Conservation (phyloP, 1,140 invertebrate species). For the Yoshiicerus persimilis region DNA sequence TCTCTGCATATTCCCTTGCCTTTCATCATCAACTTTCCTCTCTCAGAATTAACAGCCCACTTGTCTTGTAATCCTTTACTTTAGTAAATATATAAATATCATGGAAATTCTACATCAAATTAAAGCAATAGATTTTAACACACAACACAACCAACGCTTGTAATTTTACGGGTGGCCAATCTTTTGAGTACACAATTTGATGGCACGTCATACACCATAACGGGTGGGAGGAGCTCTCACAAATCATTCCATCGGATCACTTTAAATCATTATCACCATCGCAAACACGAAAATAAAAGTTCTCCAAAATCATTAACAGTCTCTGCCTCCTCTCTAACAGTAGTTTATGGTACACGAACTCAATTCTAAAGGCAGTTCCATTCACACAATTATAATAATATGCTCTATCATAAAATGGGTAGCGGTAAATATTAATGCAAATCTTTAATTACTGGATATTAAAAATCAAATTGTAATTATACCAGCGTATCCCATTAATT, state of each 20-base stretch:
- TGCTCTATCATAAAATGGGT: too few relatives aligned
- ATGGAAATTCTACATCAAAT: not conserved
- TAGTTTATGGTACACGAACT: too few relatives aligned
- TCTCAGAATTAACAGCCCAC: not conserved
- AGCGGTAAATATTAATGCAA: too few relatives aligned
- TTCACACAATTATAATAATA: too few relatives aligned
- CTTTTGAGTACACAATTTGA: conserved; percentile 6
- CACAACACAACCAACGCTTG: too few relatives aligned
- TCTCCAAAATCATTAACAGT: not conserved
- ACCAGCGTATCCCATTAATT: too few relatives aligned
- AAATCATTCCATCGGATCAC: conserved; percentile 4
- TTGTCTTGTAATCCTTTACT: not conserved
- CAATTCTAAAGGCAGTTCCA: too few relatives aligned
- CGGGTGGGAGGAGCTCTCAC: not conserved
- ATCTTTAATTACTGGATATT: too few relatives aligned
- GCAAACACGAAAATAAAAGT: not conserved
- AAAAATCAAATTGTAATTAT: too few relatives aligned
- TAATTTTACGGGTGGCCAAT: conserved; percentile 22
- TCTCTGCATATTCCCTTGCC: not conserved
- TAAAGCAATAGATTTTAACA: not conserved
- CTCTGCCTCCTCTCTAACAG: not conserved
- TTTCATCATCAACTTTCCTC: not conserved
- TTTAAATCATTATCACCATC: conserved; percentile 25
- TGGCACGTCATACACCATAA: not conserved
- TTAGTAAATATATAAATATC: not conserved